These are phyloP conservation scores for Diabrotica balteata DNA, from an alignment of 2,888 invertebrate species.

Conservation along the genomic window DNA sequence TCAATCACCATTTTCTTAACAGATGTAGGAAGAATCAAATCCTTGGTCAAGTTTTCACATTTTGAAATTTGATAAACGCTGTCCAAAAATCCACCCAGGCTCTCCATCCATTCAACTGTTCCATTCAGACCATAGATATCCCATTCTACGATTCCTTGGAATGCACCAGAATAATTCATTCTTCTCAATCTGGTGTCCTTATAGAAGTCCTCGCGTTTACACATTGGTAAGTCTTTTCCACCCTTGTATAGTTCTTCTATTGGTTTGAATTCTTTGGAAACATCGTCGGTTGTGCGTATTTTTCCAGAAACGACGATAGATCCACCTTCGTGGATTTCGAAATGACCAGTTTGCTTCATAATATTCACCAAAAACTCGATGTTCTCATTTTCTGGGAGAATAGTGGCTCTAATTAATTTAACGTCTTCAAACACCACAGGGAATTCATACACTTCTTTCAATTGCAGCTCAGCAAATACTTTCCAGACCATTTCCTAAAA, in stretches of 20 bases:
- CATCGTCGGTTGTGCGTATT: conserved; percentile 65
- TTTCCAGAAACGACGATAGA: conserved; percentile 72
- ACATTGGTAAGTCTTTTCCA: conserved; percentile 14
- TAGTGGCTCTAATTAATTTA: conserved; percentile 65
- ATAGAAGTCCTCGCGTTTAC: conserved; percentile 49
- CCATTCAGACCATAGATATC: conserved; percentile 59
- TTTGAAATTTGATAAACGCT: conserved; percentile 71
- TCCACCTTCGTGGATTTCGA: conserved; percentile 64
- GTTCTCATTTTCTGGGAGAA: conserved; percentile 59
- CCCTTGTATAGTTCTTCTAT: not conserved
- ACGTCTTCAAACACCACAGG: conserved; percentile 67
- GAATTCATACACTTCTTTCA: conserved; percentile 54
- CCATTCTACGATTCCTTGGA: conserved; percentile 62
- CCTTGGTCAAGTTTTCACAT: conserved; percentile 58
- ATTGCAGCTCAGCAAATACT: conserved; percentile 60
- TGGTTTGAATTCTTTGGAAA: conserved; percentile 40
- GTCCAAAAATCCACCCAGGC: conserved; percentile 76
- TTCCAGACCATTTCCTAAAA: conserved; percentile 61
- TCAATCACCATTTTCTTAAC: conserved; percentile 66
- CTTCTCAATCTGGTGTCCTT: conserved; percentile 63
- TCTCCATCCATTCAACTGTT: conserved; percentile 64
- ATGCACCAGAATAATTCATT: conserved; percentile 63
- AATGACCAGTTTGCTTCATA: conserved; percentile 44
- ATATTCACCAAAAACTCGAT: conserved; percentile 44
- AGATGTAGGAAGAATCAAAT: conserved; percentile 66